Conservation (phyloP, 2,797 vertebrate species). For the Macroramphosus scolopax region DNA sequence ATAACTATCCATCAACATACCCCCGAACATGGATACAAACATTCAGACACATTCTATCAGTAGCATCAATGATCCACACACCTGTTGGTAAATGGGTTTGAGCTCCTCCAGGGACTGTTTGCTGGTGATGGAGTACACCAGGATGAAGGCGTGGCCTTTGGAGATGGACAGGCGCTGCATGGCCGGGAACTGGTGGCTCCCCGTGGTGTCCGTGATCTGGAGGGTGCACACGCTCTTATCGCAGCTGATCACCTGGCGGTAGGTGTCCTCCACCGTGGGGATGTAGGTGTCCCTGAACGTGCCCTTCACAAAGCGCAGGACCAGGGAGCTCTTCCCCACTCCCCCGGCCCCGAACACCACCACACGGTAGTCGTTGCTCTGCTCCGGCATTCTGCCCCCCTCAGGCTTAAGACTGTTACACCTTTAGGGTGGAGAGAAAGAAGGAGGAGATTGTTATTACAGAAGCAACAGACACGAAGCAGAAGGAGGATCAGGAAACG, state of each 20-base stretch:
- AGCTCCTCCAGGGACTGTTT: constrained; percentile 94
- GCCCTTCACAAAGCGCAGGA: constrained; percentile 94
- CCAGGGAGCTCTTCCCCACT: constrained; percentile 95
- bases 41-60: no score
- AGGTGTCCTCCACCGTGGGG: constrained; percentile 97
- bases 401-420: constrained; percentile 73
- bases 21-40: no score
- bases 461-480: no score
- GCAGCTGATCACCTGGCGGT: constrained; percentile 96
- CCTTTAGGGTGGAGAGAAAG: constrained; percentile 36
- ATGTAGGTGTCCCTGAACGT: constrained; percentile 97
- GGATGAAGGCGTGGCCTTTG: constrained; percentile 94
- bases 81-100: constrained; percentile 91
- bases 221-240: constrained; percentile 96
- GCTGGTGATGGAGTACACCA: constrained; percentile 95
- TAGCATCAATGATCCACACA: no score
- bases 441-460: not conserved
- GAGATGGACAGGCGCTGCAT: constrained; percentile 97
- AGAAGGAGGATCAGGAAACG: constrained; percentile 9
- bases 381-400: constrained; percentile 89
- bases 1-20: not conserved
- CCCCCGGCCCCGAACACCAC: constrained; percentile 95
- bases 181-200: constrained; percentile 96
- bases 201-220: constrained; percentile 96
- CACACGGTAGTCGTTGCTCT: constrained; percentile 96